Base-by-base conservation (phyloP, 53 echinoderm and acorn worm species). In the Patiria pectinifera region DNA sequence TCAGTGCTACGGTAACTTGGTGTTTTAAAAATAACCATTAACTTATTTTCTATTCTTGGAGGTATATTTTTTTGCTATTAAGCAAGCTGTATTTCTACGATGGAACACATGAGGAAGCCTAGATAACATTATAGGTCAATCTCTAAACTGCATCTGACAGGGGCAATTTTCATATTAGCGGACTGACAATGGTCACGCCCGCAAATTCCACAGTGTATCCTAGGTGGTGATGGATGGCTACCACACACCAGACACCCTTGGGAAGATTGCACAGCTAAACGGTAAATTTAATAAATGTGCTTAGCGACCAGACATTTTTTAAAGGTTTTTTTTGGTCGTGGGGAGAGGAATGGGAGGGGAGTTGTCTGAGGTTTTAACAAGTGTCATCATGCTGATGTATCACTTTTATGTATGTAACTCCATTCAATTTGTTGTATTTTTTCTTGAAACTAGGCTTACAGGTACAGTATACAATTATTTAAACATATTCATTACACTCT, bases 211-310 rank as follows among this genome's bases (percentile, higher is more conserved):
- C 12, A 4, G 11, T 72, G 74, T 23, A 69, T 21, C n/a, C 12
- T 8, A 48, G 45, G 46, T 86, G 86, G 45, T 86, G 86, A 86
- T 19, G 71, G 86, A 86, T 22, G 47, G 49, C 45, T 49, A 74
- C 86, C 86, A 86, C 86, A 86, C 15, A 16, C 18, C 49, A 86
- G 86, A 86, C 86, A 71, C 74, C 24, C 74, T n/a, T 4, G 86
- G 48, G 86, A 74, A 71, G 86, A 5, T 26, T 13, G 24, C 14
- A 43, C 61, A 59, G 35, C 59, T 83, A 59, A 60, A 60, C 12
- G 15, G 14, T 58, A 76, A 24, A 58, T 58, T 24, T n/a, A 12
- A 83, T 66, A 66, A 66, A 6, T 46, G 6, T 13, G 14, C 26
- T 74, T 2, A 78, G 8, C 1, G 6, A 53, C 5, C 53, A 53